These are phyloP conservation scores for Dicyrtomina minuta DNA, from an alignment of 2,888 invertebrate species.

Conservation along the genomic window DNA sequence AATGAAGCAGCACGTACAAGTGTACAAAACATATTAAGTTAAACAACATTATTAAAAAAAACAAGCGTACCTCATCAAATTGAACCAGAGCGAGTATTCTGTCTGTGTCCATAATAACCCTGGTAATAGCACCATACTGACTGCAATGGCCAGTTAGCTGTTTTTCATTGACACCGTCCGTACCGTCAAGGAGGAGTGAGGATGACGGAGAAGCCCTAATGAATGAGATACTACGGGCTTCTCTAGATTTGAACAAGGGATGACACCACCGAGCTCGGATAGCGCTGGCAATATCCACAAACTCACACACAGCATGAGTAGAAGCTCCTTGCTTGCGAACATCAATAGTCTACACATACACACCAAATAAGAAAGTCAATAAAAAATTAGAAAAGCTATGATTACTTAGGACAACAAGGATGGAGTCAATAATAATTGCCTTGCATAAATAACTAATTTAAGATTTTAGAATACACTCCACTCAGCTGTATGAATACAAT, in stretches of 20 bases:
- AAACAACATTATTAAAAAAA: too few relatives aligned
- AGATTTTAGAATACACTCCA: too few relatives aligned
- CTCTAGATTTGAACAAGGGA: slow-evolving; percentile 49
- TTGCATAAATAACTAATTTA: background rate
- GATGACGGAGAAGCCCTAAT: slow-evolving; percentile 47
- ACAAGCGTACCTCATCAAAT: slow-evolving; percentile 89
- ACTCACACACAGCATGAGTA: slow-evolving; percentile 97
- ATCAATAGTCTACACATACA: slow-evolving; percentile 84
- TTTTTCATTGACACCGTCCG: slow-evolving; percentile 71
- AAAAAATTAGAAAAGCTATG: slow-evolving; percentile 10
- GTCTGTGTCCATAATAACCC: slow-evolving; percentile 76
- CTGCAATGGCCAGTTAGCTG: slow-evolving; percentile 80
- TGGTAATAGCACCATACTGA: slow-evolving; percentile 75
- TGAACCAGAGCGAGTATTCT: slow-evolving; percentile 88
- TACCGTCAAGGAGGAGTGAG: slow-evolving; percentile 48
- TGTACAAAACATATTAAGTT: too few relatives aligned
- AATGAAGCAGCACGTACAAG: too few relatives aligned
- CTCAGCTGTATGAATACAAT: background rate
- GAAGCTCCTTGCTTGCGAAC: slow-evolving; percentile 90
- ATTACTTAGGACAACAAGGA: too few relatives aligned
- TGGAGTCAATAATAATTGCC: slow-evolving; percentile 1
- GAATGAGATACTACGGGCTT: slow-evolving; percentile 51
- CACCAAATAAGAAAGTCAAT: too few relatives aligned
- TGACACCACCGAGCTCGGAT: slow-evolving; percentile 61
- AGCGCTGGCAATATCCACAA: slow-evolving; percentile 92